Base-by-base conservation (phyloP, 2,113 vertebrate species). In the Myrmecobius fasciatus region DNA sequence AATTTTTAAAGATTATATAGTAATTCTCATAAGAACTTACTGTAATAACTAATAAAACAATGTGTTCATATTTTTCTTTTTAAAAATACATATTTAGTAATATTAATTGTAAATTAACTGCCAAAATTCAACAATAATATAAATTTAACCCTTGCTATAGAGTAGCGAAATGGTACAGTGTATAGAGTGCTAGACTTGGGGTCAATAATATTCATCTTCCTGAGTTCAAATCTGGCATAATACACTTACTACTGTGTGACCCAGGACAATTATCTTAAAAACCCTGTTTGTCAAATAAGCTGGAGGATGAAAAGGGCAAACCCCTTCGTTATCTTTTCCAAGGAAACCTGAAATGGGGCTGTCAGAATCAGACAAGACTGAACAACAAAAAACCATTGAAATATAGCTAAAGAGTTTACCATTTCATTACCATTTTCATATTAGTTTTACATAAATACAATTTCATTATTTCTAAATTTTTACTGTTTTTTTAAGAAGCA, bases 401-500 rank as follows among this genome's bases (percentile, higher is more conserved):
- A 83, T n/a, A 43, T 83, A 43, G 8, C 36, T 83, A 43, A 83
- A 43, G 36, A 83, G 43, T 83, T 83, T 75, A n/a, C 36, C n/a
- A 22, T 75, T 75, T n/a, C 67, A 75, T 75, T 75, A n/a, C 17
- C n/a, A n/a, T n/a, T n/a, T n/a, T n/a, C n/a, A n/a, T n/a, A n/a
- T n/a, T 75, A n/a, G 67, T 75, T 20, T 75, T 83, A 43, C 17
- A 43, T 83, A 83, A 83, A 83, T 83, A 43, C 6, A 93, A 67
- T 43, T 92, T 93, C 43, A 92, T 94, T 93, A 94, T 95, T 95
- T 97, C 43, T 96, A 92, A 8, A 47, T 94, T 25, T 91, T 94
- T 94, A 67, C 67, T 94, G 28, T 95, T 93, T 49, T 92, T 14
- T 22, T 24, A 83, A 83, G 36, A 83, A 83, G n/a, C 67, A 83